Base-by-base conservation (phyloP, 2,113 vertebrate species). In the Podocnemis expansa region DNA sequence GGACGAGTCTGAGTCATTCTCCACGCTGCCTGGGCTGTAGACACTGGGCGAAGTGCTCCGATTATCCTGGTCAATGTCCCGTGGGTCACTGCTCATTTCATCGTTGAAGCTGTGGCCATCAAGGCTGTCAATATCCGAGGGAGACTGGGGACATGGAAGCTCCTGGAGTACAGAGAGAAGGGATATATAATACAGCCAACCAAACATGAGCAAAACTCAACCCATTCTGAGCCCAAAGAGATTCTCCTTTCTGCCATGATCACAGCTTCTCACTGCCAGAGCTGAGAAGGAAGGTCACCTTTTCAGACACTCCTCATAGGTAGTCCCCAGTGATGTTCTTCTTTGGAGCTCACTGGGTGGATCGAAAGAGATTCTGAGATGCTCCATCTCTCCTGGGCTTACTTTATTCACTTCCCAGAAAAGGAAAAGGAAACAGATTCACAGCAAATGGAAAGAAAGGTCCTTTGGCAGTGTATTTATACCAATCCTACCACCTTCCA, bases 51-150 rank as follows among this genome's bases (percentile, higher is more conserved):
- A 99, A 9, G 99, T 99, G 98, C 99, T 99, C 85, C 99, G 99
- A 98, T 99, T 99, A 95, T 99, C 99, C 98, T 99, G 99, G 98
- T 99, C 99, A 87, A 99, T 99, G 89, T 99, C 99, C 85, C 99
- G 97, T 49, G 99, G 99, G 92, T 99, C 99, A 70, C 99, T 99
- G 97, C 99, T 98, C 93, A 99, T 99, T 91, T 99, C 99, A 89
- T 99, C 99, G 1, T 99, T 99, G 96, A 99, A 98, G 97, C 99
- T 99, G 92, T 99, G 98, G 54, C 99, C 99, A 31, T 99, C 99
- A 52, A 99, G 98, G 94, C 99, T 99, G 94, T 98, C 98, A 58
- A 98, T 98, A 55, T 98, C 98, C 0, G 98, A 98, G 0, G 98
- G 98, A 45, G 98, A 98, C 41, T 98, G 98, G 55, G 98, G 98